Evolutionary conservation across 2,113 vertebrate species (phyloP), one percentile per base, ranked within the genome.

Genomic region (Oreochromis tanganicae): DNA sequence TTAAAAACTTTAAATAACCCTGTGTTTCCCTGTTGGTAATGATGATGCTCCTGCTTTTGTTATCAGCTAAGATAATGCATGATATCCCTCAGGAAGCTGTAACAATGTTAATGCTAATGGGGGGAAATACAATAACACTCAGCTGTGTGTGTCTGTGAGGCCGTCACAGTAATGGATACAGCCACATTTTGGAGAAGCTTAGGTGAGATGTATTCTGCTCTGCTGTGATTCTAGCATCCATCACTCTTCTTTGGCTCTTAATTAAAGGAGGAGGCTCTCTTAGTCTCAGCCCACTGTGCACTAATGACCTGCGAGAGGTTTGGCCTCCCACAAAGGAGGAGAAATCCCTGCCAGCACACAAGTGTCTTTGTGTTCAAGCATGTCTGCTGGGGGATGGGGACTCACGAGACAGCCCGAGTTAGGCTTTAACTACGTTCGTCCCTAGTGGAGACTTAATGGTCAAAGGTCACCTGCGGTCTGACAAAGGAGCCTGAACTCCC

Each of bases 381-480:
- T 93, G 91, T 83, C 82, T 86, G 59, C 7, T 80, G 78, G 84
- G 78, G 92, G 68, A 6, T 46, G 84, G 71, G 83, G 83, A 71
- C 71, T 55, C 81, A 57, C 87, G 81, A 87, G 82, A 84, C 88
- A 75, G 10, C 52, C 80, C 71, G 81, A 84, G 82, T 85, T 46
- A 50, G 63, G 73, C 38, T 87, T 90, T 83, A 82, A 83, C 50
- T 50, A n/a, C 71, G 29, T 80, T 82, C n/a, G 16, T 80, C 16
- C 78, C 48, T 9, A 5, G 43, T 90, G 91, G 92, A 90, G 87
- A 89, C 87, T 36, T 7, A 82, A 34, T 83, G 96, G 95, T 96
- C 94, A 94, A 80, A 87, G 96, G 95, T 96, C 94, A 95, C 82
- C 89, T 75, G 75, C 84, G 89, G 83, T 59, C 79, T 80, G 34